Percentiles rank a stretch among this genome's conserved stretches.
Conservation (phyloP, 2,113 vertebrate species). For the Ondatra zibethicus region DNA sequence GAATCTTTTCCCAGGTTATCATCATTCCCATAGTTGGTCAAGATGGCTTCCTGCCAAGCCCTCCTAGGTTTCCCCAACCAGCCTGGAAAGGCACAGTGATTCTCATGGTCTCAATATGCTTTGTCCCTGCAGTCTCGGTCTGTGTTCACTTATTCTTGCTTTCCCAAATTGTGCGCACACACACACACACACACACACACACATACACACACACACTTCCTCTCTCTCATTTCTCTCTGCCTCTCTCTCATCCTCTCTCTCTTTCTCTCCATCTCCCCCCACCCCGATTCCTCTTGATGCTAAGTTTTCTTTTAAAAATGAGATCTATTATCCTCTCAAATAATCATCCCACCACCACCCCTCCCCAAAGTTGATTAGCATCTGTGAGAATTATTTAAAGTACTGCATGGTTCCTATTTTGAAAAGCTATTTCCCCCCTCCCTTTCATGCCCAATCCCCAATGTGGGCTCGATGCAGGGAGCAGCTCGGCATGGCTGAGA, state of each 20-base stretch:
- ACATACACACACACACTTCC: not conserved
- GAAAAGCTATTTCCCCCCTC: constrained; percentile 46
- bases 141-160: not conserved
- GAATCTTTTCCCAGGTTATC: not conserved
- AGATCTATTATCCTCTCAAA: constrained; percentile 65
- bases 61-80: not conserved
- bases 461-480: not conserved
- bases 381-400: constrained; percentile 46
- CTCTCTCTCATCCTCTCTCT: not conserved
- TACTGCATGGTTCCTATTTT: constrained; percentile 50
- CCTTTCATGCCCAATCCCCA: constrained; percentile 64
- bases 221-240: not conserved
- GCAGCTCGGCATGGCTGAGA: constrained; percentile 9
- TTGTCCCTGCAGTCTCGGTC: not conserved
- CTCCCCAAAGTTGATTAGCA: constrained; percentile 6
- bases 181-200: not conserved
- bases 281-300: constrained; percentile 2
- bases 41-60: constrained; percentile 16
- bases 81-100: not conserved
- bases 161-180: rapidly evolving
- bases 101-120: not conserved
- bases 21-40: not conserved
- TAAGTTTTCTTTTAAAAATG: constrained; percentile 67
- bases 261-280: not conserved
- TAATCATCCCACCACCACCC: not conserved